Evolutionary conservation across 2,113 vertebrate genomes (phyloP).

Genomic region (Apodemus sylvaticus): DNA sequence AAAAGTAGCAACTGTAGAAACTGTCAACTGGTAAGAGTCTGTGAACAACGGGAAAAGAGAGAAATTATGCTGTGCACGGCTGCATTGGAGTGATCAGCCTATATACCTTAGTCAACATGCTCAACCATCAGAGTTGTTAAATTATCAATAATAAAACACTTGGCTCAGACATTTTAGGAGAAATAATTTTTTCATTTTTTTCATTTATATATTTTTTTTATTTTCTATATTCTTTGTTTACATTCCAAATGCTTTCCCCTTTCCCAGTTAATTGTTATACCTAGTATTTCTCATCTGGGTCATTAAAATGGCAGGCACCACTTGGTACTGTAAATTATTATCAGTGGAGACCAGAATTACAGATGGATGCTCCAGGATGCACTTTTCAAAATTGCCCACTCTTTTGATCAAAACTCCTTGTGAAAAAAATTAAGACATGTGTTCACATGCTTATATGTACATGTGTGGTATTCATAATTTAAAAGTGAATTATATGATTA

Average conservation of each 20-base stretch:
- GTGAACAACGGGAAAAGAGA: neutral
- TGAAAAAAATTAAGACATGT: neutral
- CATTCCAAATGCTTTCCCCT: too few species aligned
- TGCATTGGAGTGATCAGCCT: neutral
- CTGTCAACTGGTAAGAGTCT: neutral
- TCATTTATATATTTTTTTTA: too few species aligned
- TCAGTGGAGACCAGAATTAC: neutral
- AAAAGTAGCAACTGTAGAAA: neutral
- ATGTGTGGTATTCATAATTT: neutral
- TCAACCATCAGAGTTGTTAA: neutral
- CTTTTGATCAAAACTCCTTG: neutral
- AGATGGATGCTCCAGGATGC: neutral
- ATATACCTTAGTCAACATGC: neutral
- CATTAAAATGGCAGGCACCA: neutral
- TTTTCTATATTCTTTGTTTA: too few species aligned
- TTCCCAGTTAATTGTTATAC: neutral
- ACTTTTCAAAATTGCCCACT: neutral
- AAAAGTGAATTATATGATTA: neutral
- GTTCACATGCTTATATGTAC: neutral
- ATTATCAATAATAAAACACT: neutral
- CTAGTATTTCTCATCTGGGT: neutral
- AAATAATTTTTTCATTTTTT: too few species aligned
- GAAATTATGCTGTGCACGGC: neutral
- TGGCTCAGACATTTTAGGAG: neutral
- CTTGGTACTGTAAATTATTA: neutral